Evolutionary conservation across 2,113 vertebrate genomes (phyloP).

Genomic region (Motacilla tschutschensis): DNA sequence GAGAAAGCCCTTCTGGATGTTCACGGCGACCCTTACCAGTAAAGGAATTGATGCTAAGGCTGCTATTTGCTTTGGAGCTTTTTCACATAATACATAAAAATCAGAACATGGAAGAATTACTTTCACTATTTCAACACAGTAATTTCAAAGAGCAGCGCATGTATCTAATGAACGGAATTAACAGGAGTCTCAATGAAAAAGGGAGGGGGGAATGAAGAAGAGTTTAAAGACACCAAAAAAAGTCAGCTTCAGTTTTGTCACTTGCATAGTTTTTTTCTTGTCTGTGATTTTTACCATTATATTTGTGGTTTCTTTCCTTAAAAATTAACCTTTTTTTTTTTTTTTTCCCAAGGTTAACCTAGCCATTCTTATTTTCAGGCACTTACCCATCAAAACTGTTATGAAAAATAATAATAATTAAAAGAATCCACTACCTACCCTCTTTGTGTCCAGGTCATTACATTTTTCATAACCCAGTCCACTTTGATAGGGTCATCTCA

Average conservation of each 20-base stretch:
- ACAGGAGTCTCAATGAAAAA: neutral
- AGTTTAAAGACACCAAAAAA: neutral
- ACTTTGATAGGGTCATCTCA: neutral
- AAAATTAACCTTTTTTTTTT: neutral
- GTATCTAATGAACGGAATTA: neutral
- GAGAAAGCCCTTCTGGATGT: neutral
- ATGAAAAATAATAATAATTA: neutral
- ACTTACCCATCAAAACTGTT: neutral
- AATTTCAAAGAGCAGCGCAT: neutral
- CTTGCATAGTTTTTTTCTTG: neutral
- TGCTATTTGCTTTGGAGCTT: neutral
- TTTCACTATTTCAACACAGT: neutral
- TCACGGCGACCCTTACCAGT: neutral
- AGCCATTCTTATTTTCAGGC: neutral
- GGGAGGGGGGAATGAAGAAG: rapidly evolving
- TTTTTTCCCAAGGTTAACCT: neutral
- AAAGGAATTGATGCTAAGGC: neutral
- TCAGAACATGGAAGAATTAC: neutral
- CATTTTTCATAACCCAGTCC: neutral
- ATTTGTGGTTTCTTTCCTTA: neutral
- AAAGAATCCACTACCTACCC: neutral
- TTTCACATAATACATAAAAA: neutral
- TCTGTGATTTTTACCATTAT: neutral
- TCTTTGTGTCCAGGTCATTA: neutral
- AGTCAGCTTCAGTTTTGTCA: neutral